phyloP scores from a whole-genome alignment of 2,113 vertebrate genomes.

The Corydoras sp. region DNA sequence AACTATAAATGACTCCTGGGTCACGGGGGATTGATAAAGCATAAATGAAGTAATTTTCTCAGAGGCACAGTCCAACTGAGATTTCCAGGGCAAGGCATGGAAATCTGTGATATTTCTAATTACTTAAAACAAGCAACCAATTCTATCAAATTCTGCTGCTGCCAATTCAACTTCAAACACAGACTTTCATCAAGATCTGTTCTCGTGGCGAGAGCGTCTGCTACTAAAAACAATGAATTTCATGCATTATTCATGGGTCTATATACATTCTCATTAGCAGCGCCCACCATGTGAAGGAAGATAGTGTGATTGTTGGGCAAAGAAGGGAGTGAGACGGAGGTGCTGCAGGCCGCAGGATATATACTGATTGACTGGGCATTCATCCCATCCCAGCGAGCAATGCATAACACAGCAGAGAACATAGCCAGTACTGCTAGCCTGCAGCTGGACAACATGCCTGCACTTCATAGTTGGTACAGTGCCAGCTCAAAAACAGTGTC shows the following conservation, averaged over 20 bases:
- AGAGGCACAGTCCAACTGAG: constrained; percentile 23
- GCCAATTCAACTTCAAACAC: constrained; percentile 42
- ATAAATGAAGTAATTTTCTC: constrained; percentile 46
- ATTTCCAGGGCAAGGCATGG: constrained; percentile 26
- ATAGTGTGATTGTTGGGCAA: constrained; percentile 38
- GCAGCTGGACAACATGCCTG: constrained; percentile 34
- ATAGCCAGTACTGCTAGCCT: constrained; percentile 23
- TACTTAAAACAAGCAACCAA: constrained; percentile 47
- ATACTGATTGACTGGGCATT: constrained; percentile 51
- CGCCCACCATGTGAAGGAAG: constrained; percentile 34
- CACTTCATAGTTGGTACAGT: constrained; percentile 10
- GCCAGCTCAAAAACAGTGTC: constrained; percentile 17
- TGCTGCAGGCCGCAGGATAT: constrained; percentile 37
- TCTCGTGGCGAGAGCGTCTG: constrained; percentile 37
- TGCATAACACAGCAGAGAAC: constrained; percentile 4
- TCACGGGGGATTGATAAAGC: constrained; percentile 40
- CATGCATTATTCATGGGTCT: constrained; percentile 52
- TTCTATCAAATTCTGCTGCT: constrained; percentile 42
- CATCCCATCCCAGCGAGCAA: constrained; percentile 42
- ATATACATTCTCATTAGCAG: constrained; percentile 52
- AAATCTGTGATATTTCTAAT: constrained; percentile 44
- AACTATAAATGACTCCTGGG: constrained; percentile 36
- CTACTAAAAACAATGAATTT: constrained; percentile 47
- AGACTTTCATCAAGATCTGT: constrained; percentile 38
- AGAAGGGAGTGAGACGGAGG: constrained; percentile 20